Base-by-base conservation (phyloP, 2,888 invertebrate genomes). In the Dinocampus coccinellae region DNA sequence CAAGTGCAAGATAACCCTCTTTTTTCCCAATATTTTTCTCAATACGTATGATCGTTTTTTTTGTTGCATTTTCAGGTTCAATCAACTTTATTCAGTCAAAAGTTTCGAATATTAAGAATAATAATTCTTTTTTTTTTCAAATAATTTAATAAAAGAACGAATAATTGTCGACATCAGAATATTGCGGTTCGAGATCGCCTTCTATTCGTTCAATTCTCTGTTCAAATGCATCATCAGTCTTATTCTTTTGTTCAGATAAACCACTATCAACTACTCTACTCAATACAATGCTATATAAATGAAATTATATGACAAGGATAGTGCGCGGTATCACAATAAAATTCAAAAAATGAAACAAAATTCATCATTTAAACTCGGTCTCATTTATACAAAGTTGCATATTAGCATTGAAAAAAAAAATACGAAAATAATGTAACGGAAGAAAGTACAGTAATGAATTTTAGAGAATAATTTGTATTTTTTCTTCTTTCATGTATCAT, bases 221-320 rank as follows among this genome's bases (percentile, higher is more conserved):
- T 34, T 90, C 89, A 79, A 97, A 96, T 1, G 94, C 93, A 69
- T 93, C 91, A 82, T 97, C 95, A 9, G 95, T 95, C 60, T 90
- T 90, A 75, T 93, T 90, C 79, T 92, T 94, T 79, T 96, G 95
- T 68, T 90, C 90, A 87, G 91, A 91, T 82, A 97, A 90, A 85
- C 97, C 97, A n/a, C n/a, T n/a, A 78, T 94, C 93, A 66, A 93
- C 92, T 0, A 94, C 92, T 89, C 96, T 94, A 81, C 94, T 94
- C 9, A 97, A 88, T 47, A 96, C 88, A 2, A 93, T 92, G 83
- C 53, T 55, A 47, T 64, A n/a, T n/a, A n/a, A n/a, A n/a, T n/a
- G n/a, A n/a, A n/a, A n/a, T n/a, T n/a, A n/a, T n/a, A n/a, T n/a
- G n/a, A n/a, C n/a, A n/a, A n/a, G n/a, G n/a, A n/a, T n/a, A n/a